Percentiles rank a stretch among this genome's conserved stretches.
phyloP scores from a whole-genome alignment of 2,888 invertebrate species.

The Eurytoma adleriae region DNA sequence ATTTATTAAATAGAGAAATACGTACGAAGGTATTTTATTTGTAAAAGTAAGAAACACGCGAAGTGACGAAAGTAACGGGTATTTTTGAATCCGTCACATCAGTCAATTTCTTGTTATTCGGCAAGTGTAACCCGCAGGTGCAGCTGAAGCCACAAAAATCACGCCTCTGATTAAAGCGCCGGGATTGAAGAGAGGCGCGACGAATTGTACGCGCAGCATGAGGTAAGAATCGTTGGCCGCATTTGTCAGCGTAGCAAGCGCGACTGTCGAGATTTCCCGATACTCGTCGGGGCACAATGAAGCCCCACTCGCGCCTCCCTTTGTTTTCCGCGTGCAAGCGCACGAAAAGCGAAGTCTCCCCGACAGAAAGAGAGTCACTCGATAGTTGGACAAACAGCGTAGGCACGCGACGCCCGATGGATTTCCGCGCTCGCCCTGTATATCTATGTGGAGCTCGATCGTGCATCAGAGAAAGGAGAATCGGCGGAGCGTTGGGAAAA shows the following conservation, averaged over 20 bases:
- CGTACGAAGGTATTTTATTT: neutral
- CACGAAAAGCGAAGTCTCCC: neutral
- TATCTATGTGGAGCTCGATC: neutral
- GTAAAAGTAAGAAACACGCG: neutral
- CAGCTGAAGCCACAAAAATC: neutral
- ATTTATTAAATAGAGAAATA: too few species aligned
- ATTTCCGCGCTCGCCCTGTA: neutral
- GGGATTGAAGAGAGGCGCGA: neutral
- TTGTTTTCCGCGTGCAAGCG: slow-evolving; percentile 35
- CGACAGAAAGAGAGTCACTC: slow-evolving; percentile 5
- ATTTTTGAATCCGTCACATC: neutral
- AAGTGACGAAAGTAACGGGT: neutral
- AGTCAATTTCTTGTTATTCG: neutral
- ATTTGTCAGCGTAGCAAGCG: slow-evolving; percentile 13
- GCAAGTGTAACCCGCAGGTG: neutral
- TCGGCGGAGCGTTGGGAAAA: neutral
- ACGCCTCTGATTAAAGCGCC: neutral
- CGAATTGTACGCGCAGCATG: slow-evolving; percentile 1
- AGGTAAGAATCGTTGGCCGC: slow-evolving; percentile 30
- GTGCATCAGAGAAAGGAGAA: neutral
- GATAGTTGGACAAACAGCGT: slow-evolving; percentile 42
- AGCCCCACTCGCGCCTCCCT: neutral
- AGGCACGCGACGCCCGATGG: neutral
- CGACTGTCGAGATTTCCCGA: slow-evolving; percentile 24
- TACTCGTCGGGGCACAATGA: neutral